A percentile compares a stretch with the other conserved stretches of the same genome.
Evolutionary conservation across 2,797 vertebrate genomes (phyloP).

Genomic region (Telmatherina bonti): DNA sequence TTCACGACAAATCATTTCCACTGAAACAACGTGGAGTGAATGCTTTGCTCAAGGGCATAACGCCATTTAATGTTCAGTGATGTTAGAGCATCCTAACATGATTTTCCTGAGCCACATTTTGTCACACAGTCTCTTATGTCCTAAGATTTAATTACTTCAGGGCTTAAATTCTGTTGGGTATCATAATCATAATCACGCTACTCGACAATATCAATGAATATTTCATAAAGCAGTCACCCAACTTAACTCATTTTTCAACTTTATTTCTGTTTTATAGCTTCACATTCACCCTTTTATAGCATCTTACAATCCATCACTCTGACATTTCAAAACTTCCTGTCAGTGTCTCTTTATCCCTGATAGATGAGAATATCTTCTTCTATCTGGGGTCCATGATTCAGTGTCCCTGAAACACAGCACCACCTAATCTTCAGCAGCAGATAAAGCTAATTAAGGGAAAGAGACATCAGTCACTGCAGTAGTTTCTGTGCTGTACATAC

Average conservation of each 20-base stretch:
- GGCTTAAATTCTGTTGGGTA: too few relatives aligned
- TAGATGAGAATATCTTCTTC: conserved; percentile 78
- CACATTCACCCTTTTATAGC: conserved; percentile 5
- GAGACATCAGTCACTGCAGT: conserved; percentile 82
- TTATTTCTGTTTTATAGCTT: too few relatives aligned
- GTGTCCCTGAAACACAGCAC: conserved; percentile 74
- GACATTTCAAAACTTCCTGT: conserved; percentile 63
- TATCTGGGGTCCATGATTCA: conserved; percentile 67
- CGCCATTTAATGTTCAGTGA: conserved; percentile 15
- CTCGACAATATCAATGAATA: background rate
- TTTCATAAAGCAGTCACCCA: too few relatives aligned
- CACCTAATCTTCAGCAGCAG: conserved; percentile 79
- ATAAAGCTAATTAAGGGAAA: conserved; percentile 85
- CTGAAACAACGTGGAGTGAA: background rate
- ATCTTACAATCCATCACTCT: conserved; percentile 36
- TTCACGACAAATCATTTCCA: background rate
- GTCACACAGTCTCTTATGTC: background rate
- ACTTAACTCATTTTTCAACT: too few relatives aligned
- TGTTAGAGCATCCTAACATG: conserved; percentile 15
- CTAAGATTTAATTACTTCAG: background rate
- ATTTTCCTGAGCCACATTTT: conserved; percentile 7
- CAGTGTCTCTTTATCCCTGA: conserved; percentile 67
- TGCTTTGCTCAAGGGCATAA: conserved; percentile 9
- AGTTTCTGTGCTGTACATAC: conserved; percentile 55
- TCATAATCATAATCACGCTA: too few relatives aligned